phyloP scores from a whole-genome alignment of 2,797 vertebrate genomes.

The Cirrhinus mrigala region DNA sequence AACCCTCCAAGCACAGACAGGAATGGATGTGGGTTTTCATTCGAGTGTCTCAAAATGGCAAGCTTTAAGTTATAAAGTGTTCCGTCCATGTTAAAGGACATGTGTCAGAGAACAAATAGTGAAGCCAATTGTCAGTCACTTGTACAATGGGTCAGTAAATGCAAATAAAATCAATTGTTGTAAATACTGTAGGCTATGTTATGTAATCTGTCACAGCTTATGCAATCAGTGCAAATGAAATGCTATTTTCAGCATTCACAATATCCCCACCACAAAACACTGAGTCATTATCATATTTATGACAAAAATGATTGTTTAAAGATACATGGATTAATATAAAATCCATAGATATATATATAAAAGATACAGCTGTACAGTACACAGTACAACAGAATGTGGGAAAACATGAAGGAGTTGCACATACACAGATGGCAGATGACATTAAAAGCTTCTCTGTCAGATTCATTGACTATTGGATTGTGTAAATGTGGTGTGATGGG shows the following conservation, averaged over 20 bases:
- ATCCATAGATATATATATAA: too few species aligned
- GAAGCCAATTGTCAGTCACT: background rate
- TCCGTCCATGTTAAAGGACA: background rate
- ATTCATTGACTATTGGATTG: constrained; percentile 32
- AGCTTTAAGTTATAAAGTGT: background rate
- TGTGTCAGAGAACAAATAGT: background rate
- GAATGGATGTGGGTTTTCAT: background rate
- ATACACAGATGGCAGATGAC: constrained; percentile 8
- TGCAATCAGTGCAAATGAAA: background rate
- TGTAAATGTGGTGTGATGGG: constrained; percentile 8
- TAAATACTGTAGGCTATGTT: background rate
- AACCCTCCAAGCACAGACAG: background rate
- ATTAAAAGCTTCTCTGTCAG: constrained; percentile 12
- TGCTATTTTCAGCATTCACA: background rate
- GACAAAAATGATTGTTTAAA: too few species aligned
- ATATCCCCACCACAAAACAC: background rate
- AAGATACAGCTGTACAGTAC: background rate
- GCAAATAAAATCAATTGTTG: background rate
- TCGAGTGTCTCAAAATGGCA: background rate
- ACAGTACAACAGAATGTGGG: background rate
- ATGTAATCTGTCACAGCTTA: constrained; percentile 12
- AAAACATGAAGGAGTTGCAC: background rate
- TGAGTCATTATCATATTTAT: background rate
- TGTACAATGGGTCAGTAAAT: background rate
- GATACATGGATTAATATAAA: background rate